phyloP scores from a whole-genome alignment of 2,888 invertebrate species.

The Muschampia plurimacula region DNA sequence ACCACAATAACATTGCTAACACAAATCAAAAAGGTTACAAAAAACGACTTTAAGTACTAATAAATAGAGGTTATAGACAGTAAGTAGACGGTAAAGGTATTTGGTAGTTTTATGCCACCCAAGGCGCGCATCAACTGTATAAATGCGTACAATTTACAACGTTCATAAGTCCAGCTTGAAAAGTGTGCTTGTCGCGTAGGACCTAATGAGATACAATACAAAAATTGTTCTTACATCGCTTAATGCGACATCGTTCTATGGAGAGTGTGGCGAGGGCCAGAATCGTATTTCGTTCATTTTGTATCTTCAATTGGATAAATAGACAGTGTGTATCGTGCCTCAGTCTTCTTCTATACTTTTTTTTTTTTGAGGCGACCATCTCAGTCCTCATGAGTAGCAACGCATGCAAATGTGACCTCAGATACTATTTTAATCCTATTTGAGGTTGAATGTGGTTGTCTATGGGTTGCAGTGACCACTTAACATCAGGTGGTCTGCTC shows the following conservation, averaged over 20 bases:
- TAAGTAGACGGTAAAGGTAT: background rate
- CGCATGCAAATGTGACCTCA: too few species aligned
- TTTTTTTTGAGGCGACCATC: too few species aligned
- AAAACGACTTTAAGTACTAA: background rate
- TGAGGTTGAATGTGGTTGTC: too few species aligned
- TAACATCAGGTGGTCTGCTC: too few species aligned
- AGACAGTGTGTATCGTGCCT: background rate
- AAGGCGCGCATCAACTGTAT: constrained; percentile 72
- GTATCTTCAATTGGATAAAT: constrained; percentile 14
- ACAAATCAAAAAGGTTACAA: background rate
- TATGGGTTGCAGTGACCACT: too few species aligned
- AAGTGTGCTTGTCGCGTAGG: constrained; percentile 65
- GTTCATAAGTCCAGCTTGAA: constrained; percentile 61
- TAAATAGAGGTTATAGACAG: background rate
- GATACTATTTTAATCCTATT: too few species aligned
- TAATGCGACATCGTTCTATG: constrained; percentile 35
- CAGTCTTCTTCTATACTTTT: background rate
- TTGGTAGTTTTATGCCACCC: constrained; percentile 64
- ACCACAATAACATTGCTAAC: constrained; percentile 43
- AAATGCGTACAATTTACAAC: constrained; percentile 80
- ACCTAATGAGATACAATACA: constrained; percentile 61
- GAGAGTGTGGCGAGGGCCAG: background rate
- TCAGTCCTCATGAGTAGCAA: too few species aligned
- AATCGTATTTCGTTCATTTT: constrained; percentile 32
- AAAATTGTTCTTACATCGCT: constrained; percentile 47